Conservation (phyloP, 2,797 vertebrate species). For the Alectoris magna region DNA sequence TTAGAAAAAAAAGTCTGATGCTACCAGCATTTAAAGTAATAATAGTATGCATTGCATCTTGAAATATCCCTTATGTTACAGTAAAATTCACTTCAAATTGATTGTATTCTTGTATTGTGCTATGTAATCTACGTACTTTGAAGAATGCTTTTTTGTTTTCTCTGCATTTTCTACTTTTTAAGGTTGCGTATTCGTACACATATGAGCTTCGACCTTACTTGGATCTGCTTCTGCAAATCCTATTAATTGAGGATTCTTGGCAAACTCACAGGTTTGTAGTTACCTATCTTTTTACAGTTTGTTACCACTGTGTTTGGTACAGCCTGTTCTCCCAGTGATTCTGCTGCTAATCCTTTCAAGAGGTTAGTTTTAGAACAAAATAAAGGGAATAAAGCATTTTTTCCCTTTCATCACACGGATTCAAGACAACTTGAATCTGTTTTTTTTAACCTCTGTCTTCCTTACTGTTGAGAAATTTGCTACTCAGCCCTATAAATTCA, state of each 20-base stretch:
- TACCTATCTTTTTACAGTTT: neutral
- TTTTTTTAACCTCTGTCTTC: neutral
- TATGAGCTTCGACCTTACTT: slow-evolving; percentile 98
- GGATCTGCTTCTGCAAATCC: slow-evolving; percentile 97
- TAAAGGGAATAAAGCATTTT: neutral
- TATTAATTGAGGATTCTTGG: slow-evolving; percentile 99
- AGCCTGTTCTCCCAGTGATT: neutral
- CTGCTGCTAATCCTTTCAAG: neutral
- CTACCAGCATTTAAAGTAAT: neutral
- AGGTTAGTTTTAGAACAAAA: neutral
- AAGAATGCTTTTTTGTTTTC: neutral
- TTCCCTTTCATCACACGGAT: neutral
- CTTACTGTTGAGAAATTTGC: neutral
- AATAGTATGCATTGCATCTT: neutral
- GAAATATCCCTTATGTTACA: neutral
- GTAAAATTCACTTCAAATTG: neutral
- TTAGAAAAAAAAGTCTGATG: neutral
- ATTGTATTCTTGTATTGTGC: neutral
- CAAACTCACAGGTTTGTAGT: slow-evolving; percentile 95
- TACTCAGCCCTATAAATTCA: neutral
- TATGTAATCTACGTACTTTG: neutral
- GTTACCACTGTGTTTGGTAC: neutral
- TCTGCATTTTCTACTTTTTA: slow-evolving; percentile 33
- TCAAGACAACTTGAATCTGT: neutral
- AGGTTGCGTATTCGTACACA: slow-evolving; percentile 99